Evolutionary conservation across 1,140 invertebrate species (phyloP).

Genomic region (Nasonia vitripennis): DNA sequence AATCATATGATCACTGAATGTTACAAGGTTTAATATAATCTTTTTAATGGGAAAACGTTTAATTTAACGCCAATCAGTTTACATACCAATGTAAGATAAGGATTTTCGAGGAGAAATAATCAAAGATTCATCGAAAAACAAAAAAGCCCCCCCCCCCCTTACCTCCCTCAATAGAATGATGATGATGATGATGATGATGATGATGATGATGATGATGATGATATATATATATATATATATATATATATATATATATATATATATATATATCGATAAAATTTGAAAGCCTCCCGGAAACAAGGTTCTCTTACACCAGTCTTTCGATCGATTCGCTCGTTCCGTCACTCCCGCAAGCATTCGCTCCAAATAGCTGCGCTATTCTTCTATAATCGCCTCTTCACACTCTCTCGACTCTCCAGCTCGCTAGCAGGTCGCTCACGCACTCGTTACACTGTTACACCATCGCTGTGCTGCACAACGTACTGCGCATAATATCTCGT

Average conservation of each 20-base stretch:
- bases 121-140: not conserved
- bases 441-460: not conserved
- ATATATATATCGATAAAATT: not conserved
- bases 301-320: not conserved
- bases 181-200: too few species aligned
- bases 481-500: not conserved
- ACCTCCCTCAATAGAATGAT: not conserved
- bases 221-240: too few species aligned
- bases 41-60: not conserved
- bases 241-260: too few species aligned
- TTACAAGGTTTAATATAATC: not conserved
- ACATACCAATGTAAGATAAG: slow-evolving; percentile 33
- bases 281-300: not conserved
- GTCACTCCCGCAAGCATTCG: slow-evolving; percentile 11
- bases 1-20: not conserved
- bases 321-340: slow-evolving; percentile 8
- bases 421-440: not conserved
- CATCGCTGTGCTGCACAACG: not conserved
- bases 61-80: not conserved
- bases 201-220: too few species aligned
- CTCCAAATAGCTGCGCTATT: slow-evolving; percentile 2
- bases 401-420: not conserved
- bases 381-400: not conserved
- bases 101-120: not conserved
- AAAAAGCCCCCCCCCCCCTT: too few species aligned